phyloP scores from a whole-genome alignment of 2,113 vertebrate species.

The Rhinolophus sinicus region DNA sequence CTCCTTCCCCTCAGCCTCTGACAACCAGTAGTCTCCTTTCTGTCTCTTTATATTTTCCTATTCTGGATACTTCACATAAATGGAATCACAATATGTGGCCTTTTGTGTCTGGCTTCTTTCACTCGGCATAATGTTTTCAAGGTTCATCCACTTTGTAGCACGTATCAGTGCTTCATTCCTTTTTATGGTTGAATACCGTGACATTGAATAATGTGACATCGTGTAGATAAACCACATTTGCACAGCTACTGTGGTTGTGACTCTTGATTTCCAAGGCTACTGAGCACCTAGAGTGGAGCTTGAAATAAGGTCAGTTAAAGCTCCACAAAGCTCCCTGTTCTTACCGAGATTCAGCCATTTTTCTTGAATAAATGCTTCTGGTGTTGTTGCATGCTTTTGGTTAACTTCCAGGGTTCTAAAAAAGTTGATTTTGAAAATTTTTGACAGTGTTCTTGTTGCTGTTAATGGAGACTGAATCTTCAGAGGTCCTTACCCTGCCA shows the following conservation, averaged over 20 bases:
- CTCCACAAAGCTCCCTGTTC: background rate
- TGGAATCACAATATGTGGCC: background rate
- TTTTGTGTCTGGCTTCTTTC: background rate
- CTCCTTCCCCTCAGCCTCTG: background rate
- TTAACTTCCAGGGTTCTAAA: background rate
- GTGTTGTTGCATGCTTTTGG: background rate
- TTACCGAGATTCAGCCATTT: background rate
- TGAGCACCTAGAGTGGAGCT: background rate
- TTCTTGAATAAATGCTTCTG: background rate
- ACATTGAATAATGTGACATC: fast-evolving
- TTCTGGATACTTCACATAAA: background rate
- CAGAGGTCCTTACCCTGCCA: background rate
- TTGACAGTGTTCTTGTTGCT: background rate
- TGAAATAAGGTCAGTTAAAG: background rate
- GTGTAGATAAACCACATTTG: background rate
- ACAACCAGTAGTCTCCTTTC: background rate
- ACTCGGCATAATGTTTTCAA: background rate
- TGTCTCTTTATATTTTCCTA: background rate
- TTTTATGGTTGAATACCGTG: fast-evolving
- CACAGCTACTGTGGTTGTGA: background rate
- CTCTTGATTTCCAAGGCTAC: background rate
- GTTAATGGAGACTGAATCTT: background rate
- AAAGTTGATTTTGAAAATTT: background rate
- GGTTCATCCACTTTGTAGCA: background rate
- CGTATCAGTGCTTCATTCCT: fast-evolving